Base-by-base conservation (phyloP, 2,888 invertebrate species). In the Lithophane semibrunnea region DNA sequence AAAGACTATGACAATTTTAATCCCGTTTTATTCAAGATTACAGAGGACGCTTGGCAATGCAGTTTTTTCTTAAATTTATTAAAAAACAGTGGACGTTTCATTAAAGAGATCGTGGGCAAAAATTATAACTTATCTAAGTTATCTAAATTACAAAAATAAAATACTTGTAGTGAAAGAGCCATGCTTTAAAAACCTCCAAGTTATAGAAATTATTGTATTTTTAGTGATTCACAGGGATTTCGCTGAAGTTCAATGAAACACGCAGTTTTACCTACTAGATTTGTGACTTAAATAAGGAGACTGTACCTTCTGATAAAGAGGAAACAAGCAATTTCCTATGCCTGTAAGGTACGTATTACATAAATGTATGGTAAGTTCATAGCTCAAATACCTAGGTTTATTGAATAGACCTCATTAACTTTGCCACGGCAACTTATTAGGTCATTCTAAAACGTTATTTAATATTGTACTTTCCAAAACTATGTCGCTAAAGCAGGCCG, bases 281-380 rank as follows among this genome's bases (percentile, higher is more conserved):
- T 86, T 84, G 77, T 88, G 84, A 91, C 90, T 90, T 89, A 90
- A 91, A 89, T 90, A 89, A 89, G 90, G 88, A 87, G 91, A 90
- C 89, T 88, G 88, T 88, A 85, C 79, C 72, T 72, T 70, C 82
- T 87, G 84, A 88, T 88, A 88, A 88, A 85, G 78, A 87, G 90
- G 89, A 91, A 92, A 91, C 87, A 89, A 88, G 86, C 91, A 91
- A 92, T 92, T 91, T 92, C 90, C 90, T 86, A 47, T 65, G 73
- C 52, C 78, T 72, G 81, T 60, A 58, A 37, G 58, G 21, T 37
- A 82, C 10, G 9, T 47, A 71, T 74, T 56, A 47, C 58, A 49
- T 49, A 18, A 49, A 52, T 13, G 49, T 42, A 66, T 18, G 16
- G 47, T 24, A 5, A 44, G 10, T 44, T 52, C 21, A 61, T 24